Evolutionary conservation across 2,888 invertebrate species (phyloP), one percentile per base, ranked within the genome.

Genomic region (Bombyx huttoni): DNA sequence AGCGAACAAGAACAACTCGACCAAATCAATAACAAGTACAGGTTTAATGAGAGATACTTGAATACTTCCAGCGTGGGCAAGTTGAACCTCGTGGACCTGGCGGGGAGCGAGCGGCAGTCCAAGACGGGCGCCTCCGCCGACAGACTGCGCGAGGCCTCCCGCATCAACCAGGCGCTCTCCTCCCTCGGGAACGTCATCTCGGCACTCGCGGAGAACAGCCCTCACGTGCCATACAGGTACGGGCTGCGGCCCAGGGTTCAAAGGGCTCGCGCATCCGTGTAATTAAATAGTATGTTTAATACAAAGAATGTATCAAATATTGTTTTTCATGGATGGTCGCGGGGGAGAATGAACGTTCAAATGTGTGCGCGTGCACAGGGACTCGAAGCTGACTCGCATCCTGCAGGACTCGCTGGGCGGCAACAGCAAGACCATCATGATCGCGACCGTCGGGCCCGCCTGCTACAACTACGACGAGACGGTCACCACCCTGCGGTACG

Each of bases 131-230:
- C 99, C n/a, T 93, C 94, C 13, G 98, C 97, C 3, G 96, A 97
- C 63, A 90, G 98, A 50, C 89, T 98, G 55, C 96, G 97, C 64
- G 99, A 99, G 87, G 98, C 98, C 2, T 96, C 97, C 60, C 98
- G 99, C 86, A 99, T 99, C 73, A 99, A 99, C 89, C 91, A 98
- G 75, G 98, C 98, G 46, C 89, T 99, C 10, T 98, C 98, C 49
- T 97, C 98, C n/a, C 90, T 99, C 60, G 98, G 98, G 13, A 99
- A 99, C 88, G 99, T 99, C 46, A 99, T 99, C 70, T 98, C 98
- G 46, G 98, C 99, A 6, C 88, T 99, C 58, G 98, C 98, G 50
- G 98, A 98, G 68, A 96, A 94, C 82, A 96, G 96, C 52, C 94
- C 96, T 0, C 98, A 99, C 76, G 96, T 99, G 66, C 99, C 99